A percentile compares a stretch with the other conserved stretches of the same genome.
Conservation (phyloP, 2,113 vertebrate species). For the Bucco capensis region DNA sequence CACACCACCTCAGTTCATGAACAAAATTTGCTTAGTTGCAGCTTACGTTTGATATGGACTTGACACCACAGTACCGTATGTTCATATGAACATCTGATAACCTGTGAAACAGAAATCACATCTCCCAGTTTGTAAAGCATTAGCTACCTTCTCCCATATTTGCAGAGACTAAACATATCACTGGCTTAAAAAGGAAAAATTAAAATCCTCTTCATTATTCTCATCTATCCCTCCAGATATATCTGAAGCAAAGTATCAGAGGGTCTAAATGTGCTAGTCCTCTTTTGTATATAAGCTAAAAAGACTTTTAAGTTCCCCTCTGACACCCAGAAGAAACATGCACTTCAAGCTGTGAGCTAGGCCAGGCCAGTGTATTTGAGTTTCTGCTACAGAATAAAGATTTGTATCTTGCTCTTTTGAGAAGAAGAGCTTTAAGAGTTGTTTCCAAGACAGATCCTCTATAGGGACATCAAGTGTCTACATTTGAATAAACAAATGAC, state of each 20-base stretch:
- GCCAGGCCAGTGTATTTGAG: slow-evolving; percentile 89
- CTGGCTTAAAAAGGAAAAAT: slow-evolving; percentile 40
- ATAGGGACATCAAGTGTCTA: not conserved
- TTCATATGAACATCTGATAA: slow-evolving; percentile 67
- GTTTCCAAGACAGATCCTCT: not conserved
- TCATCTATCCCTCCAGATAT: slow-evolving; percentile 5
- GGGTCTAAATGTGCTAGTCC: not conserved
- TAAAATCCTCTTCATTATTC: not conserved
- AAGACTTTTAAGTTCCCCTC: slow-evolving; percentile 41
- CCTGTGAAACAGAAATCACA: slow-evolving; percentile 62
- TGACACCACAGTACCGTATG: slow-evolving; percentile 62
- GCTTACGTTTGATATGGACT: slow-evolving; percentile 62
- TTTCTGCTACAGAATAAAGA: slow-evolving; percentile 89
- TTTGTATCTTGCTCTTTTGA: not conserved
- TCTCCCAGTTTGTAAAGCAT: slow-evolving; percentile 61
- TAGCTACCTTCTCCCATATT: slow-evolving; percentile 45
- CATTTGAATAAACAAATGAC: not conserved
- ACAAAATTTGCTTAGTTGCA: slow-evolving; percentile 62
- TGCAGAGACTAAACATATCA: slow-evolving; percentile 40
- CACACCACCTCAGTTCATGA: slow-evolving; percentile 15
- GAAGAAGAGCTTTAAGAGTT: not conserved
- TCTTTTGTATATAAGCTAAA: slow-evolving; percentile 37
- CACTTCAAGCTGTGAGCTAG: slow-evolving; percentile 94
- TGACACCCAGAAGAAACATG: slow-evolving; percentile 80
- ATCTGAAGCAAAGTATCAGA: not conserved